A percentile compares a stretch with the other conserved stretches of the same genome.
Conservation (phyloP, 2,888 invertebrate species). For the Phasia obesa region DNA sequence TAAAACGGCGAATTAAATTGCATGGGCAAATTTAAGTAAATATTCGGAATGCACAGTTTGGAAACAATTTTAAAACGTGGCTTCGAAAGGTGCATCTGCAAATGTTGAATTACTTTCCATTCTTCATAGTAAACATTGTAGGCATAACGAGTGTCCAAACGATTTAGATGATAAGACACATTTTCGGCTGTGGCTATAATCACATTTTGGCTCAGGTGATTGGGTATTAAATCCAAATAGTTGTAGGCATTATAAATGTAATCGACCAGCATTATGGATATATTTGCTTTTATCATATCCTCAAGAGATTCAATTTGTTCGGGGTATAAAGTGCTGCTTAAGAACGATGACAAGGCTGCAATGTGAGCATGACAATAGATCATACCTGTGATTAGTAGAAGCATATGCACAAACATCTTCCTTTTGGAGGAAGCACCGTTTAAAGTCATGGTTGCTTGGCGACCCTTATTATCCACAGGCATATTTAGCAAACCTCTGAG, state of each 20-base stretch:
- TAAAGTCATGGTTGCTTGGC: neutral
- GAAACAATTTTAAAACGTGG: constrained; percentile 71
- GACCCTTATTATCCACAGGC: constrained; percentile 37
- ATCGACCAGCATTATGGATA: constrained; percentile 69
- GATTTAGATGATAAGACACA: constrained; percentile 68
- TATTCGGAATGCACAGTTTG: constrained; percentile 73
- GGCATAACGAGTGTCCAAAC: constrained; percentile 73
- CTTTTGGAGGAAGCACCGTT: neutral
- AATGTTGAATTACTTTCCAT: constrained; percentile 72
- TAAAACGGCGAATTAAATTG: constrained; percentile 77
- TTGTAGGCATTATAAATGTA: constrained; percentile 62
- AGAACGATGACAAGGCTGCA: constrained; percentile 69
- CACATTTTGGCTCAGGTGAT: constrained; percentile 46
- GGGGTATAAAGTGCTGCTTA: constrained; percentile 72
- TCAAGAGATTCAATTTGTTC: constrained; percentile 70
- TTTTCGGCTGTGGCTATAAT: constrained; percentile 71
- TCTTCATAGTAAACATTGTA: constrained; percentile 77
- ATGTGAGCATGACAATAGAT: constrained; percentile 61
- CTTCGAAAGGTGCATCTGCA: constrained; percentile 70
- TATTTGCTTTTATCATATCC: constrained; percentile 68
- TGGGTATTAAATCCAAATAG: constrained; percentile 68
- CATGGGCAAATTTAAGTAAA: constrained; percentile 76
- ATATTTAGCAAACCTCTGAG: constrained; percentile 67
- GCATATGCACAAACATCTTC: constrained; percentile 40
- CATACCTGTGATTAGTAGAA: constrained; percentile 68